Evolutionary conservation across 1,140 invertebrate genomes (phyloP).

Genomic region (Paramacrobiotus metropolitanus): DNA sequence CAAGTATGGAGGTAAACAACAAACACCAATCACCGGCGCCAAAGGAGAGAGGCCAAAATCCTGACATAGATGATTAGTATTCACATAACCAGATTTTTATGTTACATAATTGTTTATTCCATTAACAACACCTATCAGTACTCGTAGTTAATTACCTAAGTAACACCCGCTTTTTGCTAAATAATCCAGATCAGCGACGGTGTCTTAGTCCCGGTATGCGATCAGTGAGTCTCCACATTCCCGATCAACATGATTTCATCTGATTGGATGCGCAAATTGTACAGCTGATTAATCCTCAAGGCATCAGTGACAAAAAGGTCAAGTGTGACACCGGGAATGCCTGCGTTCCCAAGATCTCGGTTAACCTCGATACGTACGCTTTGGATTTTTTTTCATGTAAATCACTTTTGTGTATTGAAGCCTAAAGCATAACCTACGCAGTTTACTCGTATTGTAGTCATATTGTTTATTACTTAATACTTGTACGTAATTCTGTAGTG

Average conservation of each 20-base stretch:
- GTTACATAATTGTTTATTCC: too few relatives aligned
- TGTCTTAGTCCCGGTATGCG: not conserved
- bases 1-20: not conserved
- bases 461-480: not conserved
- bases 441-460: too few relatives aligned
- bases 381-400: too few relatives aligned
- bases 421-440: too few relatives aligned
- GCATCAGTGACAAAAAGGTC: not conserved
- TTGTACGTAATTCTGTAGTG: not conserved
- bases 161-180: too few relatives aligned
- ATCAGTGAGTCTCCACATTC: not conserved
- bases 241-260: not conserved
- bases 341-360: not conserved
- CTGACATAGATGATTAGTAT: too few relatives aligned
- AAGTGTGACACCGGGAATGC: not conserved
- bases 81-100: too few relatives aligned
- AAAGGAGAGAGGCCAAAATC: too few relatives aligned
- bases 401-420: too few relatives aligned
- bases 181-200: too few relatives aligned
- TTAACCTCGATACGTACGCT: not conserved
- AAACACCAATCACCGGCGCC: not conserved
- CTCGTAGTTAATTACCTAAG: too few relatives aligned
- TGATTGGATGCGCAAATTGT: not conserved
- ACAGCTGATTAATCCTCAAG: conserved; percentile 2
- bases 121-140: too few relatives aligned